Base-by-base conservation (phyloP, 1,140 invertebrate species). In the Polypedilum pembai region DNA sequence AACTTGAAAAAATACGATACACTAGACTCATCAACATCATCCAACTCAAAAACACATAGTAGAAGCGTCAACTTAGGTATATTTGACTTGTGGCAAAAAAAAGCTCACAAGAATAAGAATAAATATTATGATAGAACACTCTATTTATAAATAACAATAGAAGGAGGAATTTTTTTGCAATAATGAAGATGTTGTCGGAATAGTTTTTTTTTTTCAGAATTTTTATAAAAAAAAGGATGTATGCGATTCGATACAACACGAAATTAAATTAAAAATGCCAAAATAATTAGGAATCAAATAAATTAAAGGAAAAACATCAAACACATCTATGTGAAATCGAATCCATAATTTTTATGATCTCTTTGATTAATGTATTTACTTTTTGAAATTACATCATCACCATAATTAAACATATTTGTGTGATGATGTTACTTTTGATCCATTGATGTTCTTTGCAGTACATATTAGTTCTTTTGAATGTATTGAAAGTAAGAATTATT, bases 21-120 rank as follows among this genome's bases (percentile, higher is more conserved):
- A 41, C 40, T 41, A 77, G n/a, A 75, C 78, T 69, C 78, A 81
- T 45, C 78, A 79, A 18, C 91, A 4, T 94, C 92, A 18, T 92
- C 91, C 0, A 92, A 94, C 82, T 94, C 92, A 0, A 93, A 93
- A 79, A 84, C 92, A 78, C 92, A 91, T 21, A 92, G 80, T 91
- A 89, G 73, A 85, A 90, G 76, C 88, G 89, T 77, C 79, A 92
- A 75, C 91, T 89, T 75, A 87, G 91, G 81, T 92, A 91, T 76
- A 94, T 92, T 75, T 84, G 94, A 78, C 94, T 94, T 85, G 85
- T 95, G 76, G 92, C 94, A 65, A 94, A 92, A 91, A 91, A 92
- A 80, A 81, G 86, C 87, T 82, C 80, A 83, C 80, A 87, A 85
- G 76, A 81, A 83, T 75, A 87, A 87, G 82, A 85, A 85, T 77